Percentiles rank a stretch among this genome's conserved stretches.
Evolutionary conservation across 2,797 vertebrate species (phyloP).

Genomic region (Lagocephalus sceleratus): DNA sequence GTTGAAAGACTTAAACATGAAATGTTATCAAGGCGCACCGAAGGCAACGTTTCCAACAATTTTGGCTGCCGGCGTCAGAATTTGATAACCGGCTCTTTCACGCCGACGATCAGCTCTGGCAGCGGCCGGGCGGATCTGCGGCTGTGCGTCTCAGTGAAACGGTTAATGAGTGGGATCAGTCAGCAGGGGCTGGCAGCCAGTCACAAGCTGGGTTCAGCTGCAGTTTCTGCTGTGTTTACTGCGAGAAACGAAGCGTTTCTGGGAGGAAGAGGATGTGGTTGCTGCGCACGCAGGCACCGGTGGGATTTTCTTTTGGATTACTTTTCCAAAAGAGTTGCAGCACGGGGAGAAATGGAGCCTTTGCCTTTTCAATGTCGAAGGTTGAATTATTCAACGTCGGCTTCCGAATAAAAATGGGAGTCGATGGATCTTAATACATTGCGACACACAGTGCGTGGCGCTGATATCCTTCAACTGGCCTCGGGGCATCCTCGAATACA

Average conservation of each 20-base stretch:
- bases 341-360: background rate
- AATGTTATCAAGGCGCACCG: conserved; percentile 18
- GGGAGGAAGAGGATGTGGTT: background rate
- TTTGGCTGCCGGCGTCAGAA: conserved; percentile 28
- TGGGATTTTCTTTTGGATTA: conserved; percentile 6
- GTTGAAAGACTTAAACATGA: background rate
- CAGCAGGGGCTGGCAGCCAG: conserved; percentile 37
- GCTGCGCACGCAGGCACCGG: background rate
- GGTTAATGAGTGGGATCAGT: conserved; percentile 52
- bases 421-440: background rate
- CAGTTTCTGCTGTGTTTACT: conserved; percentile 6
- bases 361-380: background rate
- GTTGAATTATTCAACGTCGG: background rate
- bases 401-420: background rate
- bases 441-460: background rate
- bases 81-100: conserved; percentile 30
- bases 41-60: conserved; percentile 21
- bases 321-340: background rate
- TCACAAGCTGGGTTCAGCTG: conserved; percentile 23
- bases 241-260: background rate
- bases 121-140: conserved; percentile 25
- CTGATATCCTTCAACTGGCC: background rate
- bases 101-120: conserved; percentile 49
- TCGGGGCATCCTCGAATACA: too few relatives aligned
- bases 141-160: conserved; percentile 34